Base-by-base conservation (phyloP, 2,113 vertebrate genomes). In the Tamias sibiricus region DNA sequence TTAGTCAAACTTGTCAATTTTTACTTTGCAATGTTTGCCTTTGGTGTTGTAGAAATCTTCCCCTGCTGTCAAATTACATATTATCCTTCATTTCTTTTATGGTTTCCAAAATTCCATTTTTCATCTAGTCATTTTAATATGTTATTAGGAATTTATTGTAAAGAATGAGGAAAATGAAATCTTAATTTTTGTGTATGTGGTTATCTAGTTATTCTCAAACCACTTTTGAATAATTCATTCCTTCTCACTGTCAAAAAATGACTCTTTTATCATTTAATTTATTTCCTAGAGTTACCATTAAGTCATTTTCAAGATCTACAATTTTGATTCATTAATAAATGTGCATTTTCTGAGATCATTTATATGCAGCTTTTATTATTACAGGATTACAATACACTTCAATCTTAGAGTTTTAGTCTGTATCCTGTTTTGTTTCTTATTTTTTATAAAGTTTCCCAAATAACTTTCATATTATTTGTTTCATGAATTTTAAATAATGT, bases 121-220 rank as follows among this genome's bases (percentile, higher is more conserved):
- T 30, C 85, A 77, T 76, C 66, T 12, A 69, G 22, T 40, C 17
- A 59, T 92, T 71, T 49, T 49, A 32, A 72, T 91, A 19, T 26
- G 59, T 32, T 74, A 12, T 52, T 85, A 76, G 12, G 22, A 84
- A 88, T 30, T 88, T 85, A 20, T 68, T 77, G 32, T 88, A 49
- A 96, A 79, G 22, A 64, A 69, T 66, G n/a, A 95, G 12, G 28
- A 2, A 28, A 9, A 71, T 81, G 42, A 86, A 22, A 66, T 66
- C 62, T 94, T 80, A 94, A 81, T 64, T 71, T 35, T 81, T 85
- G 16, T 86, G 4, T 62, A 28, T 62, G 35, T 80, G 19, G 24
- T 47, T 76, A 95, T 37, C n/a, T 13, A 81, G 64, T 87, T 90
- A 81, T 57, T 83, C 12, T 91, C 64, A 80, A 86, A 71, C 7